These are phyloP conservation scores for Tiliqua scincoides DNA, from an alignment of 2,113 vertebrate species.

Conservation along the genomic window DNA sequence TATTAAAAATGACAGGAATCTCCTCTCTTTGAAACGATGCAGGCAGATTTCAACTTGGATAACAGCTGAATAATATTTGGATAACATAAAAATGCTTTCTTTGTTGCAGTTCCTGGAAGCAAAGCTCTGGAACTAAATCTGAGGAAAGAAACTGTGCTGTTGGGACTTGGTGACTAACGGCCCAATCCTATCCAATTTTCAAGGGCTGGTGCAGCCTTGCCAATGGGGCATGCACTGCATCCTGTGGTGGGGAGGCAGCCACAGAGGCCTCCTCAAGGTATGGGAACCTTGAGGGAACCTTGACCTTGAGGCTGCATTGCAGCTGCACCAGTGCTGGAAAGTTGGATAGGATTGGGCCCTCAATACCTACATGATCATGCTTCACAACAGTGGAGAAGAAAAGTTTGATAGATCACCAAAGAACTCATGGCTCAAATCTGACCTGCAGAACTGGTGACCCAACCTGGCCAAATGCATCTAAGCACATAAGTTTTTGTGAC, in stretches of 20 bases:
- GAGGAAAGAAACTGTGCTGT: conserved; percentile 8
- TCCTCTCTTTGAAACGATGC: not conserved
- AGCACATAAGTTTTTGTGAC: no score
- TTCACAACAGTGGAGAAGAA: conserved; percentile 49
- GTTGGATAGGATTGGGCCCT: no score
- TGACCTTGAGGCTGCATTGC: no score
- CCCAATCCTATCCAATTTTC: no score
- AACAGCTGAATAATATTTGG: not conserved
- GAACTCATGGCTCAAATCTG: accelerated
- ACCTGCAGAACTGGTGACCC: not conserved
- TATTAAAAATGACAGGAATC: conserved; percentile 35
- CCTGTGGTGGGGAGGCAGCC: no score
- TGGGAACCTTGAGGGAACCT: no score
- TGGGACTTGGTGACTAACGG: conserved; percentile 7
- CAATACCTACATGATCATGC: not conserved
- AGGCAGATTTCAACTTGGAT: accelerated
- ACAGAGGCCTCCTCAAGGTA: no score
- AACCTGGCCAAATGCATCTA: no score
- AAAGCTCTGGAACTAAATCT: conserved; percentile 30
- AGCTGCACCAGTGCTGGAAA: no score
- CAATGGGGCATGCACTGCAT: no score
- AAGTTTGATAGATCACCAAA: conserved; percentile 16
- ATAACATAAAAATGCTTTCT: not conserved
- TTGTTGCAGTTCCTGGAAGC: not conserved
- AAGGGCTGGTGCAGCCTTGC: no score